Evolutionary conservation across 2,113 vertebrate genomes (phyloP), one percentile per base, ranked within the genome.

Genomic region (Ariopsis seemanni): DNA sequence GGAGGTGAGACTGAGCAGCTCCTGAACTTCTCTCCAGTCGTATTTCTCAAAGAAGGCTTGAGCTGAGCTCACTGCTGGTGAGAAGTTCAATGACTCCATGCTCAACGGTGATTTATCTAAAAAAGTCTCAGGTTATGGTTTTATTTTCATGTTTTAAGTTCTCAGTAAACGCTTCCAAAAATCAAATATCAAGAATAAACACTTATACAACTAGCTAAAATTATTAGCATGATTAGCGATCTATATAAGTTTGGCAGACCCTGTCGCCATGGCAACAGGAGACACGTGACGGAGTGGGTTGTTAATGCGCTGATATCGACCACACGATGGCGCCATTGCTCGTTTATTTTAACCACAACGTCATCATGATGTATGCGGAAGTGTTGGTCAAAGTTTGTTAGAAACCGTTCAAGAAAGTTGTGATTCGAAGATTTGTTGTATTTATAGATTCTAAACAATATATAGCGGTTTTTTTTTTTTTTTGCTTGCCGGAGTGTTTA

Each of bases 21-120:
- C 95, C 78, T 95, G 94, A 5, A 94, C 71, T 85, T 96, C 94
- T 62, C 74, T 94, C 22, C 89, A 88, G 18, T 95, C 93, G 50
- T 92, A 95, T 86, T 94, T 96, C 48, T 92, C 91, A 90, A 96
- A 95, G 87, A 95, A 93, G 82, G 92, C 92, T 58, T 30, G 53
- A 5, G 77, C 89, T 91, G 27, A 50, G 4, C 69, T 34, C 17
- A 7, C 69, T 34, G 69, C 30, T 75, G 74, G 52, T 52, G 50
- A 78, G n/a, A 78, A 7, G 25, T 53, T 27, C 1, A 78, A 11
- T 1, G 50, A 58, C 78, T 81, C 78, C 78, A 81, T 81, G 17
- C 78, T 53, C 5, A 30, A 17, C 1, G 10, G 1, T 17, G 48
- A 65, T 12, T 82, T 60, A 22, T 52, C 17, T 48, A 25, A 1